Conservation (phyloP, 2,113 vertebrate genomes). For the Anarhynchus alexandrinus region DNA sequence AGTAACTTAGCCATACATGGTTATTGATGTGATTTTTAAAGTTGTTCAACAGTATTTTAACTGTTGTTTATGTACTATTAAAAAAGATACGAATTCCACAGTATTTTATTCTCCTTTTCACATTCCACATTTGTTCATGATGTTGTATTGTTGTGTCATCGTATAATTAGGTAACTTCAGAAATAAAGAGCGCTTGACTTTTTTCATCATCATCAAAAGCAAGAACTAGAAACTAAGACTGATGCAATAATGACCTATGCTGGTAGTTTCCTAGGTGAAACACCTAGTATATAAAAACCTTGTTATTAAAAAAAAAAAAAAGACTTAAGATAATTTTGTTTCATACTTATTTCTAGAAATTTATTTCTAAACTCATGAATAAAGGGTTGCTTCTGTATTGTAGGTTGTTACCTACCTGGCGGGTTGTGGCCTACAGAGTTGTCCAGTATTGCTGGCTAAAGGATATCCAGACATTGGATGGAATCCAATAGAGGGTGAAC, state of each 20-base stretch:
- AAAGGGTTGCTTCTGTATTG: neutral
- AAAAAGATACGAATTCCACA: neutral
- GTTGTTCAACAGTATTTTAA: neutral
- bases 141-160: neutral
- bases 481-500: constrained; percentile 98
- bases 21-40: neutral
- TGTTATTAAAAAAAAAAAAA: neutral
- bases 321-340: accelerated
- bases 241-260: neutral
- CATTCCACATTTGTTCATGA: neutral
- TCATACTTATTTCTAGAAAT: neutral
- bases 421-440: constrained; percentile 95
- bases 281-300: neutral
- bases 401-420: constrained; percentile 97
- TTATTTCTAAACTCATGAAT: neutral
- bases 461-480: constrained; percentile 96
- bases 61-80: neutral
- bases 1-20: neutral
- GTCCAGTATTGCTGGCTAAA: constrained; percentile 91
- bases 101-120: neutral
- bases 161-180: neutral
- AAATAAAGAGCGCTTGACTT: neutral
- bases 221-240: neutral
- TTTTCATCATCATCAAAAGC: neutral
- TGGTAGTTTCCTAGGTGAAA: neutral